Conservation (phyloP, 2,888 invertebrate species). For the Reticulitermes lucifugus region DNA sequence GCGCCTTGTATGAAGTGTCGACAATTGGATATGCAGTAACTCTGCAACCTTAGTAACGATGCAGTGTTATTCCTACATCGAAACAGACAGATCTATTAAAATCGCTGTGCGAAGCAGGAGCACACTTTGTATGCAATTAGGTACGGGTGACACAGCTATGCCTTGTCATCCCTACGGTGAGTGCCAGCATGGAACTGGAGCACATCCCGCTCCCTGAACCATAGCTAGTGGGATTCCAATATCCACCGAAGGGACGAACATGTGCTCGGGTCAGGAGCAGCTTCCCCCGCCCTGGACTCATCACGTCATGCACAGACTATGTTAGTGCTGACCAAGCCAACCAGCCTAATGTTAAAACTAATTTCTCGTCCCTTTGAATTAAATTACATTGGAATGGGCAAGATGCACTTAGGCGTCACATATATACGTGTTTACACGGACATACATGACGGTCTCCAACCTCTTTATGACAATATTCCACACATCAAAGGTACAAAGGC, state of each 20-base stretch:
- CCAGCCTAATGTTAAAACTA: conserved; percentile 14
- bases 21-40: too few species aligned
- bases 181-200: background rate
- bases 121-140: background rate
- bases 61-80: too few species aligned
- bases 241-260: background rate
- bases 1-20: too few species aligned
- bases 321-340: conserved; percentile 12
- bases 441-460: background rate
- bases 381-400: background rate
- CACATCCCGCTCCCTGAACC: too few species aligned
- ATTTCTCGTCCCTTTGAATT: conserved; percentile 25
- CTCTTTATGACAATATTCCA: background rate
- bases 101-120: background rate
- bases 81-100: too few species aligned
- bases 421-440: background rate
- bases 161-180: background rate
- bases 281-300: background rate
- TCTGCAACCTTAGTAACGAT: too few species aligned
- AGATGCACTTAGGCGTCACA: background rate
- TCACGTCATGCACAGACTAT: background rate
- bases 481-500: background rate
- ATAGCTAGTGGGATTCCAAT: background rate
- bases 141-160: background rate
- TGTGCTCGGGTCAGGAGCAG: background rate